Evolutionary conservation across 2,797 vertebrate genomes (phyloP).

Genomic region (Simalia tracyae): DNA sequence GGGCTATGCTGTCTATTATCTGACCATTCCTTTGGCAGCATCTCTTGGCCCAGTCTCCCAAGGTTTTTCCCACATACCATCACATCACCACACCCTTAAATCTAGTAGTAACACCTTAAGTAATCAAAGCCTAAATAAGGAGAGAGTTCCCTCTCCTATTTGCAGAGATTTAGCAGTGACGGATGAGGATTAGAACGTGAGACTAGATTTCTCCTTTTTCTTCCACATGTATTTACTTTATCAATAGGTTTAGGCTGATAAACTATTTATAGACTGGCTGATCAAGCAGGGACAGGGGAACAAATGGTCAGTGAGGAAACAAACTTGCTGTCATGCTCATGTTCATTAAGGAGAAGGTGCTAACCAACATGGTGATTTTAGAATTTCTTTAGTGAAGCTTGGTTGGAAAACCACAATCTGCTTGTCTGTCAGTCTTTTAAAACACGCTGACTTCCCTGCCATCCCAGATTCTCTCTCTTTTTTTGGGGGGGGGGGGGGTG

Average conservation of each 20-base stretch:
- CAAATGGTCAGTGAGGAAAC: not conserved
- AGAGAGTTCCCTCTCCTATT: not conserved
- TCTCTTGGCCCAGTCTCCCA: too few species aligned
- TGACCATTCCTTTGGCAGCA: too few species aligned
- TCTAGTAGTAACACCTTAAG: not conserved
- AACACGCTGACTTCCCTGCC: not conserved
- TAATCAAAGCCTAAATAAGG: not conserved
- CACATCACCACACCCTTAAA: not conserved
- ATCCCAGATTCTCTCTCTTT: too few species aligned
- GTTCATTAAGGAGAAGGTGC: not conserved
- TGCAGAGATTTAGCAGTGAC: not conserved
- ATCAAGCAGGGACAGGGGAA: not conserved
- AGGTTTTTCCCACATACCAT: too few species aligned
- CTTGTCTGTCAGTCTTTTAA: not conserved
- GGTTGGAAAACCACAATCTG: not conserved
- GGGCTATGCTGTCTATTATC: too few species aligned
- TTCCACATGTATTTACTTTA: not conserved
- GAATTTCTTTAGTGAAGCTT: not conserved
- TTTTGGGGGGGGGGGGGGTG: too few species aligned
- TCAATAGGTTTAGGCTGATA: not conserved
- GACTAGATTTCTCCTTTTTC: not conserved
- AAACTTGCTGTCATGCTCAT: not conserved
- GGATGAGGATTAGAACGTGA: not conserved
- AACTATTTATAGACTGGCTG: not conserved
- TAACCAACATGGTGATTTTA: not conserved